Conservation (phyloP, 2,888 invertebrate species). For the Pristionchus entomophagus region DNA sequence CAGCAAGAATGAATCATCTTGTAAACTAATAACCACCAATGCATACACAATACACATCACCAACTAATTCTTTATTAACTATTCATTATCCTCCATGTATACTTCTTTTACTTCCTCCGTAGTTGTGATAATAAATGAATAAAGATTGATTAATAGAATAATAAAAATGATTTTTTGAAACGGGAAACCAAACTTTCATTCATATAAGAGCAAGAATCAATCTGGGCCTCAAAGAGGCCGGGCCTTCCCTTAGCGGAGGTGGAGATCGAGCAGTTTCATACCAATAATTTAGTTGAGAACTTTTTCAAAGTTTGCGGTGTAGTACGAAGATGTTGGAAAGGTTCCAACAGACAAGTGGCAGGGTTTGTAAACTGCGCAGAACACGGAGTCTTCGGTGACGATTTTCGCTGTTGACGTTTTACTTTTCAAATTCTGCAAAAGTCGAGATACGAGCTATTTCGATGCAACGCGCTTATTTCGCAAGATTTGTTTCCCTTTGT, state of each 20-base stretch:
- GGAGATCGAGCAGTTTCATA: no score
- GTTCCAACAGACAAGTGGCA: neutral
- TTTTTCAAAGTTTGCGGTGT: neutral
- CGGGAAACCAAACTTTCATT: no score
- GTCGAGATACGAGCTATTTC: no score
- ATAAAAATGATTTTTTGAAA: no score
- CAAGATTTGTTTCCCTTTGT: neutral
- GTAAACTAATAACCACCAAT: neutral
- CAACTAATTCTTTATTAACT: no score
- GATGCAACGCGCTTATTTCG: no score
- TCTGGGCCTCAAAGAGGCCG: no score
- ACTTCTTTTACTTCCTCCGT: neutral
- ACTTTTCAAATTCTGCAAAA: neutral
- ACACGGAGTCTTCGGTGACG: neutral
- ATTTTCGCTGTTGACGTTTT: neutral
- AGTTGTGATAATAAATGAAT: neutral
- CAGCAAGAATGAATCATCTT: neutral
- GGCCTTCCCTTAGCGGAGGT: no score
- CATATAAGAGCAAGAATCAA: no score
- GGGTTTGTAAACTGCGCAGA: neutral
- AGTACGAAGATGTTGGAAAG: neutral
- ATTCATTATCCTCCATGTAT: no score
- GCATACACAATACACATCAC: neutral
- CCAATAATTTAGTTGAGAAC: no score
- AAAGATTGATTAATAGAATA: neutral